A percentile compares a stretch with the other conserved stretches of the same genome.
Evolutionary conservation across 1,140 invertebrate genomes (phyloP).

Genomic region (Calliphora vicina): DNA sequence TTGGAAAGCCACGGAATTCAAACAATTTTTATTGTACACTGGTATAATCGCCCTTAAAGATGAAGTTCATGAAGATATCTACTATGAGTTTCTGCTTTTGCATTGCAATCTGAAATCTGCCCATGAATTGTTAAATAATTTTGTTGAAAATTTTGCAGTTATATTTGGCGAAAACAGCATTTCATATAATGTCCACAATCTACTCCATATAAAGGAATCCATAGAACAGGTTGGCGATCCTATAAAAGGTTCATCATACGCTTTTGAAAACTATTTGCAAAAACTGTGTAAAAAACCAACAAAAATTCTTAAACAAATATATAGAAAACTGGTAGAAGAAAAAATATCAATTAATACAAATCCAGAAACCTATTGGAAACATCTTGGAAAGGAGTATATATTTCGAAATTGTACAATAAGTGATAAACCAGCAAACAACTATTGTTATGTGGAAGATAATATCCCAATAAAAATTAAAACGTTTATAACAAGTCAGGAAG

Average conservation of each 20-base stretch:
- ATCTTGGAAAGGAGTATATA: background rate
- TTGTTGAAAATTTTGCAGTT: conserved; percentile 37
- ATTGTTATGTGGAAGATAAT: background rate
- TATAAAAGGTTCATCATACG: conserved; percentile 9
- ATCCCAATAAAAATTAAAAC: background rate
- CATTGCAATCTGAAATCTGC: conserved; percentile 35
- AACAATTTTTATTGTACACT: conserved; percentile 40
- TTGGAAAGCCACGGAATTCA: conserved; percentile 39
- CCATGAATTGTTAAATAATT: conserved; percentile 21
- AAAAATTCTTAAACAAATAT: conserved; percentile 35
- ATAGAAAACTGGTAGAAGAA: conserved; percentile 18
- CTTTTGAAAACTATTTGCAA: conserved; percentile 39
- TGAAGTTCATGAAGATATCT: background rate
- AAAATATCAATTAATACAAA: background rate
- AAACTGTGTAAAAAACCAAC: conserved; percentile 15
- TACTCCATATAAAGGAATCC: conserved; percentile 34
- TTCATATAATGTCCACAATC: conserved; percentile 32
- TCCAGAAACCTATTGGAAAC: too few species aligned
- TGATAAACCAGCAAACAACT: background rate
- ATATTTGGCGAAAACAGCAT: conserved; percentile 36
- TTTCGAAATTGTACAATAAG: background rate
- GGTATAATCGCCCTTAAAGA: conserved; percentile 31
- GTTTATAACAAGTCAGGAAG: background rate
- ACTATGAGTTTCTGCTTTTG: conserved; percentile 1
- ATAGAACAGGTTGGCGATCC: conserved; percentile 18